Conservation (phyloP, 2,888 invertebrate genomes). For the Campoplex nolae region DNA sequence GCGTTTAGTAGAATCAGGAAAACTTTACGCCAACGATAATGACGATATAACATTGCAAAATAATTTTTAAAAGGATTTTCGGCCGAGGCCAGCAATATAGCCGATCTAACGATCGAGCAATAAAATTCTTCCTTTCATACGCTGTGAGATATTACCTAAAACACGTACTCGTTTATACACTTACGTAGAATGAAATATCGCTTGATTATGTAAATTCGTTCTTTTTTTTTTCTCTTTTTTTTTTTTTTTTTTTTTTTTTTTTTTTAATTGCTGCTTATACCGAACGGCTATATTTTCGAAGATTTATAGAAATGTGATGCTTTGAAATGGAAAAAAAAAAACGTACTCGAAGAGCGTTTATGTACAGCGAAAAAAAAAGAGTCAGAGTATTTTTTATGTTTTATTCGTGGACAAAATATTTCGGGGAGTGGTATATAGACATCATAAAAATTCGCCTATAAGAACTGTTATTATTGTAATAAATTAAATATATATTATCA, state of each 20-base stretch:
- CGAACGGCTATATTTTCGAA: conserved; percentile 39
- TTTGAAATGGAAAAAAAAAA: conserved; percentile 22
- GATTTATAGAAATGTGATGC: conserved; percentile 61
- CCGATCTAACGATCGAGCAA: conserved; percentile 22
- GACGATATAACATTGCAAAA: conserved; percentile 38
- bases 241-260: conserved; percentile 32
- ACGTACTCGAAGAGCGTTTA: conserved; percentile 28
- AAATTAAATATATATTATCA: conserved; percentile 40
- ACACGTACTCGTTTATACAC: conserved; percentile 49
- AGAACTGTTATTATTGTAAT: conserved; percentile 53
- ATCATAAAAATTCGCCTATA: conserved; percentile 31
- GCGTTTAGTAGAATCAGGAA: not conserved
- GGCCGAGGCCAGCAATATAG: not conserved
- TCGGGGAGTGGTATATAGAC: conserved; percentile 22
- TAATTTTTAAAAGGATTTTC: conserved; percentile 38
- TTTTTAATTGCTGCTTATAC: conserved; percentile 40
- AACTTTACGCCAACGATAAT: conserved; percentile 18
- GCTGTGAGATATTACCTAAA: conserved; percentile 40
- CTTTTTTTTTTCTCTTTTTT: conserved; percentile 21
- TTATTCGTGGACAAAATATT: conserved; percentile 7
- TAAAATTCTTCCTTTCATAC: conserved; percentile 51
- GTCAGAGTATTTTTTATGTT: conserved; percentile 15
- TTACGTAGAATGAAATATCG: conserved; percentile 40
- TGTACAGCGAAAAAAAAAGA: not conserved
- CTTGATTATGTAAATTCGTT: conserved; percentile 54